phyloP scores from a whole-genome alignment of 2,113 vertebrate species.

The Erinaceus europaeus region DNA sequence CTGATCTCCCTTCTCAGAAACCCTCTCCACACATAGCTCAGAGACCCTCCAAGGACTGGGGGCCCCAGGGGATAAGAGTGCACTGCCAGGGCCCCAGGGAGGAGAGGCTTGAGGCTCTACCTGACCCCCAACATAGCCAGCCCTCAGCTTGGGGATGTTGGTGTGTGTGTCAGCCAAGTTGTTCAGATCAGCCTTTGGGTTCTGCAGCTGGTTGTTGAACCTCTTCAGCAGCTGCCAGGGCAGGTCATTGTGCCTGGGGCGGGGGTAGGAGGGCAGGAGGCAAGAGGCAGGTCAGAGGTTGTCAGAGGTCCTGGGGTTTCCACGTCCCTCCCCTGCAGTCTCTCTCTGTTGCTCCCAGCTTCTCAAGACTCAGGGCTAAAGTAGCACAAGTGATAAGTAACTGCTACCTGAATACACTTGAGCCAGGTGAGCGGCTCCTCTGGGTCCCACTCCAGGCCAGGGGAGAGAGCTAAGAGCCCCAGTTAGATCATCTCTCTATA shows the following conservation, averaged over 20 bases:
- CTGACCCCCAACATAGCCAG: slow-evolving; percentile 90
- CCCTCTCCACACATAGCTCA: neutral
- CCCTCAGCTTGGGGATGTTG: slow-evolving; percentile 91
- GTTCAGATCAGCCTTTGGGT: slow-evolving; percentile 81
- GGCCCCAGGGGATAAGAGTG: no score
- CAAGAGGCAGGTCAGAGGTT: neutral
- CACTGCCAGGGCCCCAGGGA: neutral
- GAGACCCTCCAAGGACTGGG: no score
- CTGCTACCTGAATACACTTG: no score
- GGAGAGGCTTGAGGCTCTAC: slow-evolving; percentile 69
- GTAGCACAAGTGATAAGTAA: no score
- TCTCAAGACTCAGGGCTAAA: no score
- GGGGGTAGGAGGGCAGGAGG: neutral
- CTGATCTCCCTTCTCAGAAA: fast-evolving
- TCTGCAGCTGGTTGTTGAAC: slow-evolving; percentile 89
- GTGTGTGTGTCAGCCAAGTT: slow-evolving; percentile 88
- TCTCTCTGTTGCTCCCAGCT: no score
- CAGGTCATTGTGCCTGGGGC: slow-evolving; percentile 92
- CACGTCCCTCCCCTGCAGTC: neutral
- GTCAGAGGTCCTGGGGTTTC: neutral
- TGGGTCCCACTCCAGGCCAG: no score
- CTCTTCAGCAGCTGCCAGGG: slow-evolving; percentile 88
- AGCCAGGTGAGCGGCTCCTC: no score
- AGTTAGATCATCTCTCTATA: no score
- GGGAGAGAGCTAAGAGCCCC: no score